phyloP scores from a whole-genome alignment of 1,140 invertebrate genomes.

The Teleogryllus occipitalis region DNA sequence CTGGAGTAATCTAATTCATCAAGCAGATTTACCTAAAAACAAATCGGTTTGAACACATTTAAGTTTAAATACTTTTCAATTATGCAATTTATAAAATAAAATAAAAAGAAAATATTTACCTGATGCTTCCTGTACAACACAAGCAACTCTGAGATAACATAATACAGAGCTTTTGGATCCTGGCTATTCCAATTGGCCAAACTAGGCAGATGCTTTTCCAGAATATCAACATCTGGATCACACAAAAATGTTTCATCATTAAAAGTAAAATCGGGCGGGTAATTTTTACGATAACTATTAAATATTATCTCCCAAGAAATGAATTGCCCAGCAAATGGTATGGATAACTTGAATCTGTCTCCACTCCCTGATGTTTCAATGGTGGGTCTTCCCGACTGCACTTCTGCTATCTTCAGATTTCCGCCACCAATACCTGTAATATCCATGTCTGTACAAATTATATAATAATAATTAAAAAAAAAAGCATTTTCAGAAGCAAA shows the following conservation, averaged over 20 bases:
- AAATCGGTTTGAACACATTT: constrained; percentile 2
- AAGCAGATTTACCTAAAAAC: constrained; percentile 30
- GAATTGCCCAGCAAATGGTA: constrained; percentile 35
- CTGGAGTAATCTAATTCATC: constrained; percentile 29
- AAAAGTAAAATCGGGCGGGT: constrained; percentile 42
- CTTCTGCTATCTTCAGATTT: constrained; percentile 11
- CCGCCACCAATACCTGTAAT: constrained; percentile 9
- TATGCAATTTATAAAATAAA: not conserved
- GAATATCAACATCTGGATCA: constrained; percentile 39
- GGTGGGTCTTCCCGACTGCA: constrained; percentile 13
- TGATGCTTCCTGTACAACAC: constrained; percentile 45
- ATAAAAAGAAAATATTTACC: constrained; percentile 30
- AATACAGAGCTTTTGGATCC: constrained; percentile 41
- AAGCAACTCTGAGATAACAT: constrained; percentile 45
- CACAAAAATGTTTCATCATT: constrained; percentile 46
- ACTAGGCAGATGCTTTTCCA: constrained; percentile 43
- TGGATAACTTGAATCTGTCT: constrained; percentile 35
- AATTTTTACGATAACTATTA: constrained; percentile 31
- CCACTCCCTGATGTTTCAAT: constrained; percentile 19
- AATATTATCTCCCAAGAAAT: constrained; percentile 36
- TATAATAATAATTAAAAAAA: not conserved
- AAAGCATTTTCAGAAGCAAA: not conserved
- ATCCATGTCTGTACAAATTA: not conserved
- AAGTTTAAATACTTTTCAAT: not conserved
- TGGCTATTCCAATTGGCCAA: constrained; percentile 45